A percentile compares a stretch with the other conserved stretches of the same genome.
These are phyloP conservation scores for Drosophila burlai DNA, from an alignment of 1,140 invertebrate genomes.

Conservation along the genomic window DNA sequence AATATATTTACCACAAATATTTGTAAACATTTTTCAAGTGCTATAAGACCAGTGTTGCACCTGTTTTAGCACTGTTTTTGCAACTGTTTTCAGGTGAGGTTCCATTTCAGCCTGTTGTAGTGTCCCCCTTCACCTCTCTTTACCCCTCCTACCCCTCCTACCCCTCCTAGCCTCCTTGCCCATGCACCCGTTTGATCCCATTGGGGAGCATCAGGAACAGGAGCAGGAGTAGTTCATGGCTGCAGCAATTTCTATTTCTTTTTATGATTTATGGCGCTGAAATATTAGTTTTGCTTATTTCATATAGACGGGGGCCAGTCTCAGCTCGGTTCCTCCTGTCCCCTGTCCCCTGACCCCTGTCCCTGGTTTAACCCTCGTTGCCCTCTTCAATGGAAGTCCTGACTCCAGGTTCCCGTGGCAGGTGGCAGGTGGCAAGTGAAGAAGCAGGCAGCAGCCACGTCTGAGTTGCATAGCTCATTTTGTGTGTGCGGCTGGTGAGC, in stretches of 20 bases:
- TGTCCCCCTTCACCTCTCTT: not conserved
- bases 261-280: constrained; percentile 79
- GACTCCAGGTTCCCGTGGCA: not conserved
- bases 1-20: not conserved
- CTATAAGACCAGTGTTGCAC: not conserved
- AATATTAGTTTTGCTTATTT: constrained; percentile 82
- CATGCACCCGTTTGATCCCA: not conserved
- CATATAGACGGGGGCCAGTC: constrained; percentile 55
- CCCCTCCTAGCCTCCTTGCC: not conserved
- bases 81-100: constrained; percentile 20
- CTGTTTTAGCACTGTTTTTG: not conserved
- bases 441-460: constrained; percentile 54
- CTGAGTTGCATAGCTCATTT: constrained; percentile 73
- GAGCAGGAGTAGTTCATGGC: constrained; percentile 28
- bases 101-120: constrained; percentile 41
- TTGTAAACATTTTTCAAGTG: not conserved
- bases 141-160: not conserved
- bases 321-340: constrained; percentile 1
- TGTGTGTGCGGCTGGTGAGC: constrained; percentile 48
- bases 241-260: constrained; percentile 70
- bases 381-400: not conserved
- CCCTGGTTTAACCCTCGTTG: constrained; percentile 7
- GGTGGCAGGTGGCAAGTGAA: constrained; percentile 27
- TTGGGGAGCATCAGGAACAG: constrained; percentile 17
- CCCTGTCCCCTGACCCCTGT: not conserved